Evolutionary conservation across 2,888 invertebrate genomes (phyloP), one percentile per base, ranked within the genome.

Genomic region (Cephus spinipes): DNA sequence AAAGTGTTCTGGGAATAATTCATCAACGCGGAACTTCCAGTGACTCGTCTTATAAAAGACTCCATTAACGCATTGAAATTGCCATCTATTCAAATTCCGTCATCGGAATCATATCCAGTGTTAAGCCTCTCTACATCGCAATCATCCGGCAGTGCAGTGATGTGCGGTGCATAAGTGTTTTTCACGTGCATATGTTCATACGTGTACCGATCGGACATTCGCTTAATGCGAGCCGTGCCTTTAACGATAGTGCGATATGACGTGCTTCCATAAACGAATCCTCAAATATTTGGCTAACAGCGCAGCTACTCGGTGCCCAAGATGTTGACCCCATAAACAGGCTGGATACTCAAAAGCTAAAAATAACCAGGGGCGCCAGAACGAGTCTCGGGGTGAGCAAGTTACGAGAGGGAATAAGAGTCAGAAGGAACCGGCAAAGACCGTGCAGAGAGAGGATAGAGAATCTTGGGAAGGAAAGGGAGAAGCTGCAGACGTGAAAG

Each of bases 241-340:
- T 55, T 55, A 55, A 55, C 55, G 55, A 55, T 11, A 55, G 23
- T 23, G 23, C 23, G 55, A 55, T 55, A 73, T 73, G 6, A 74
- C 11, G 32, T 71, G 75, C 77, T 69, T 73, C 36, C n/a, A 1
- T 23, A 33, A 76, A 69, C 76, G 75, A 73, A 55, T 69, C 40
- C 32, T 71, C 69, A 68, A 73, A 76, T 77, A 78, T 73, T 79
- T 35, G 73, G 36, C 73, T 69, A 74, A 74, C 68, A 75, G 73
- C 33, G 33, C 34, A 31, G 55, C 55, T 55, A 55, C 23, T 55
- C 55, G 55, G 55, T 55, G 23, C 23, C 55, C 55, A 81, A 85
- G 86, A 84, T 87, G 88, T 86, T 87, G 87, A 87, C 85, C 88
- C 84, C 87, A 83, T 86, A 88, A 86, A 87, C 85, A 84, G 87